Evolutionary conservation across 30 jellyfish, hydroid and myxozoan genomes (phyloP), one percentile per base, ranked within the genome.

Genomic region (Rhopilema esculentum): DNA sequence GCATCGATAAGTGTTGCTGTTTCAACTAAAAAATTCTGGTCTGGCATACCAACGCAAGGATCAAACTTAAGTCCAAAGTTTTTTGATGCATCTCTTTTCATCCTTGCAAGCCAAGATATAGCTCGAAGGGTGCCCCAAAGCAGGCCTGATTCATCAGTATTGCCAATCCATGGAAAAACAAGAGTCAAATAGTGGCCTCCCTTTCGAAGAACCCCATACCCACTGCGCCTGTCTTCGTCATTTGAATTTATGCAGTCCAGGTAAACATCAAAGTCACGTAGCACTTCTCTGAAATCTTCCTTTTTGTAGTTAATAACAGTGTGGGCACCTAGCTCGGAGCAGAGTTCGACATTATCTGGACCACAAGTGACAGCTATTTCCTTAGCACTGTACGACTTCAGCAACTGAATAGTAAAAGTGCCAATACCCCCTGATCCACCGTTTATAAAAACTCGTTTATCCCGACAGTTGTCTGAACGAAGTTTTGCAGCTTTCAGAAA

Each of bases 351-450:
- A 49, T 82, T 82, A 0, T 57, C 64, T 16, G 74, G 72, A 21
- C 91, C 75, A 53, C 91, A 82, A 6, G 91, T 82, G 16, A 82
- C 91, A 25, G 91, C 91, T 31, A 82, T 69, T 57, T 82, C 91
- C 25, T 69, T 48, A 2, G 78, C 84, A 19, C 91, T 84, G 21
- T 71, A 51, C 7, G 77, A n/a, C 50, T 69, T 82, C 27, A 82
- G 74, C 26, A 82, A 67, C 32, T 82, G 91, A 28, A 82, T 82
- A 18, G 82, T 9, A 82, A 82, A 82, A 16, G 91, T 33, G 27
- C 91, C 91, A 17, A 82, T 71, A 4, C 91, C 91, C 9, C 91
- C 91, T 32, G 91, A 82, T 0, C 91, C 91, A 24, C 91, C 91
- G 50, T 82, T 82, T 8, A 82, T 82, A 70, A 82, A 82, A 23